Evolutionary conservation across 1,140 invertebrate species (phyloP).

Genomic region (Lanistes nyassanus): DNA sequence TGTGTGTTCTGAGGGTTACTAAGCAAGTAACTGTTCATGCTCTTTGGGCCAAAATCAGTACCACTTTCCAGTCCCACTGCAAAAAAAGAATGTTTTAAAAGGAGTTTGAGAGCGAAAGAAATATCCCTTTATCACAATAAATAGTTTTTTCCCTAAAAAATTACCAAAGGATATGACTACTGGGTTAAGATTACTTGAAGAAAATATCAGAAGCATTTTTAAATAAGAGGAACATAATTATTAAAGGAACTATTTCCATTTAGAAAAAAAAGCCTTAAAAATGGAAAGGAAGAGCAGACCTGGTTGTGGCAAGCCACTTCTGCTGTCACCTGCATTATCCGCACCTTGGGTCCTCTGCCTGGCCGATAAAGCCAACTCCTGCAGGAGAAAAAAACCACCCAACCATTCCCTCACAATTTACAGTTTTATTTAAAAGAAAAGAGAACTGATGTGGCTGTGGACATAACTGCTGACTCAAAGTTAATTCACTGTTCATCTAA

Average conservation of each 20-base stretch:
- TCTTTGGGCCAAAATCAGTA: background rate
- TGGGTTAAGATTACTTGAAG: too few species aligned
- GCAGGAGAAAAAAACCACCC: background rate
- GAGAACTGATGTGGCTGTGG: too few species aligned
- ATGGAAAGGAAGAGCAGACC: background rate
- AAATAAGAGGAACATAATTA: too few species aligned
- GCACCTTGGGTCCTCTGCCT: conserved; percentile 14
- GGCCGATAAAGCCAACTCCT: conserved; percentile 5
- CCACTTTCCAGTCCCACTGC: conserved; percentile 29
- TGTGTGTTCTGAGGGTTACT: conserved; percentile 1
- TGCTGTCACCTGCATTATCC: background rate
- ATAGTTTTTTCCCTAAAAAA: too few species aligned
- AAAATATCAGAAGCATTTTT: too few species aligned
- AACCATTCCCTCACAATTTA: too few species aligned
- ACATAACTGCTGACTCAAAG: too few species aligned
- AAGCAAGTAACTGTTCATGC: conserved; percentile 22
- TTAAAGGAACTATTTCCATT: background rate
- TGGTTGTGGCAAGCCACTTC: conserved; percentile 14
- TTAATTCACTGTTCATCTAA: too few species aligned
- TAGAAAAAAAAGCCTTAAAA: background rate
- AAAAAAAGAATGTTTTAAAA: background rate
- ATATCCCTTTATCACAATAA: too few species aligned
- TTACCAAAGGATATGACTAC: too few species aligned
- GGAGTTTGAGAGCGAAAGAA: background rate
- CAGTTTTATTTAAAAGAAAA: too few species aligned